phyloP scores from a whole-genome alignment of 2,888 invertebrate genomes.

The Drosophila tripunctata region DNA sequence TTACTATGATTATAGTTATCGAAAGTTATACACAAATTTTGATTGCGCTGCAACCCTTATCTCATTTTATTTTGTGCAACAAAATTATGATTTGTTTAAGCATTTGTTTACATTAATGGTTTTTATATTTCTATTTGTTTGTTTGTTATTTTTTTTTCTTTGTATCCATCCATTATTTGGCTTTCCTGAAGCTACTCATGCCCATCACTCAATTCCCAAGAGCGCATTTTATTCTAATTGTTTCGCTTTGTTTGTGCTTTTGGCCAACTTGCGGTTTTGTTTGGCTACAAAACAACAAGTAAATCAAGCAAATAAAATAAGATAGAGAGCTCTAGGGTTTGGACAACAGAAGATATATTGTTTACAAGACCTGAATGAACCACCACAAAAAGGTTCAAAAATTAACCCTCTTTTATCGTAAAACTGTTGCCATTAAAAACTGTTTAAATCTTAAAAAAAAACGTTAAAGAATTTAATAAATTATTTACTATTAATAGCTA shows the following conservation, averaged over 20 bases:
- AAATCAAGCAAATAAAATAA: conserved; percentile 19
- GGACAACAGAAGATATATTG: not conserved
- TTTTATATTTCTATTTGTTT: conserved; percentile 17
- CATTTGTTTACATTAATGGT: conserved; percentile 40
- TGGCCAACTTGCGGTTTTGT: conserved; percentile 36
- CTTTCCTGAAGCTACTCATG: conserved; percentile 31
- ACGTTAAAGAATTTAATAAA: no score
- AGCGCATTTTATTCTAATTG: conserved; percentile 82
- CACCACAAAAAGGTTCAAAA: not conserved
- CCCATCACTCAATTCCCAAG: conserved; percentile 58
- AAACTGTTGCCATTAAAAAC: not conserved
- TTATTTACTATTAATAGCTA: no score
- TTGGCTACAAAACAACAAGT: conserved; percentile 15
- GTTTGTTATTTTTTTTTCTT: conserved; percentile 3
- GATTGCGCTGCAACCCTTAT: not conserved
- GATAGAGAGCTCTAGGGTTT: conserved; percentile 5
- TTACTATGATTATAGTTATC: no score
- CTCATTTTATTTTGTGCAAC: conserved; percentile 1
- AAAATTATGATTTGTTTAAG: conserved; percentile 31
- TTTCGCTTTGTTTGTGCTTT: conserved; percentile 75
- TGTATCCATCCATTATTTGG: conserved; percentile 5
- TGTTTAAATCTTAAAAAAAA: not conserved
- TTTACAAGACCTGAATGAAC: not conserved
- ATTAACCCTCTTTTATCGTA: not conserved
- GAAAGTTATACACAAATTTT: no score